These are phyloP conservation scores for Columbina picui DNA, from an alignment of 2,113 vertebrate genomes.

Conservation along the genomic window DNA sequence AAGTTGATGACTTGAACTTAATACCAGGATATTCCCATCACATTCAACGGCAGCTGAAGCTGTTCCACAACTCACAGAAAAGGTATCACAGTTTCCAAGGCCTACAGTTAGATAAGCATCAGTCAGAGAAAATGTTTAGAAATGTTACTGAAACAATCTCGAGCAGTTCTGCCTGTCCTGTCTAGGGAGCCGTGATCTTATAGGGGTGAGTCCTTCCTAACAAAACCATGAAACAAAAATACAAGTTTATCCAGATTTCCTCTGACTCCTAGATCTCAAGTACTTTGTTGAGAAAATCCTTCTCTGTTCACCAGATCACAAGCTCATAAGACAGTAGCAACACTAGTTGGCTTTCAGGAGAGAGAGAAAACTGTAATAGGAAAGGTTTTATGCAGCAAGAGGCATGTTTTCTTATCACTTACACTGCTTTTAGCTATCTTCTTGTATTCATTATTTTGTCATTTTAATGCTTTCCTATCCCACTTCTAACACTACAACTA, in stretches of 20 bases:
- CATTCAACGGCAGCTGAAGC: neutral
- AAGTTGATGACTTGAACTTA: neutral
- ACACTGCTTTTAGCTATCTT: neutral
- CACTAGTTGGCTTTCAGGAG: neutral
- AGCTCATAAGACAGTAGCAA: neutral
- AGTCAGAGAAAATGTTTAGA: neutral
- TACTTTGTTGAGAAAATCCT: neutral
- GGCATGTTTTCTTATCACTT: neutral
- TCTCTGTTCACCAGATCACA: neutral
- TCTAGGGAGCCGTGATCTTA: neutral
- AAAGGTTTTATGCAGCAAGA: neutral
- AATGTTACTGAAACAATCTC: neutral
- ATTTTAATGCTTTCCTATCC: neutral
- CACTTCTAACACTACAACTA: neutral
- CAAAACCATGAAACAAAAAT: neutral
- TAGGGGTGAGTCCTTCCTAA: neutral
- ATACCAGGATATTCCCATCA: neutral
- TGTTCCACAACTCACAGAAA: neutral
- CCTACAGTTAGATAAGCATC: neutral
- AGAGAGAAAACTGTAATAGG: neutral
- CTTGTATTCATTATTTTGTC: neutral
- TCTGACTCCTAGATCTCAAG: neutral
- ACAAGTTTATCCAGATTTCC: neutral
- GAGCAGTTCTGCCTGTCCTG: neutral
- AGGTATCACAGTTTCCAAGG: neutral